phyloP scores from a whole-genome alignment of 2,113 vertebrate species.

The Anas platyrhynchos region DNA sequence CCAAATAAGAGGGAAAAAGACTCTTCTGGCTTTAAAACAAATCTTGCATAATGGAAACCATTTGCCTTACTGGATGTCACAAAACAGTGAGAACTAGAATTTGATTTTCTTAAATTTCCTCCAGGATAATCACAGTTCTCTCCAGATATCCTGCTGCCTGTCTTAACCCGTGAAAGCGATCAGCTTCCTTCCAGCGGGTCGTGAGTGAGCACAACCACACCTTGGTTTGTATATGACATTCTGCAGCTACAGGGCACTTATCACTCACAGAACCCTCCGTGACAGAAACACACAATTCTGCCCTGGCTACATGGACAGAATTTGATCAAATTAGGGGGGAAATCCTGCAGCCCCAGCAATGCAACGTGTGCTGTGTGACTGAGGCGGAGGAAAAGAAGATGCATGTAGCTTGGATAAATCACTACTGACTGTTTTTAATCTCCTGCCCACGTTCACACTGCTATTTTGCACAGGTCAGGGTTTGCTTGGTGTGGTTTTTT shows the following conservation, averaged over 20 bases:
- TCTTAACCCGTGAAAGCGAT: neutral
- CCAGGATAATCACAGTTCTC: neutral
- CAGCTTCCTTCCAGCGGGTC: neutral
- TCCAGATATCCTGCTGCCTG: neutral
- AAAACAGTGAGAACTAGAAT: neutral
- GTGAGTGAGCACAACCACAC: neutral
- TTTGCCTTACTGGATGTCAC: neutral
- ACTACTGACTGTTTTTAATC: neutral
- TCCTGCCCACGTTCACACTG: fast-evolving
- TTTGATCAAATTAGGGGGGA: neutral
- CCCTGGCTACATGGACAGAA: fast-evolving
- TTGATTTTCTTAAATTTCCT: neutral
- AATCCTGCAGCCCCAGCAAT: neutral
- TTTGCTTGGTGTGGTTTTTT: neutral
- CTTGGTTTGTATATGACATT: neutral
- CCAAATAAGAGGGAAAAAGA: neutral
- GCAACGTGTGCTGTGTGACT: neutral
- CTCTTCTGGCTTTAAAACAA: neutral
- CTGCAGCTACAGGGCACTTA: neutral
- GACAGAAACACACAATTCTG: neutral
- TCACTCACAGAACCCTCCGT: neutral
- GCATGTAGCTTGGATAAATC: neutral
- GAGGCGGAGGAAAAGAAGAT: neutral
- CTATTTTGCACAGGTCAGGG: neutral
- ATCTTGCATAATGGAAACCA: neutral